Base-by-base conservation (phyloP, 2,797 vertebrate genomes). In the Anguilla obscura region DNA sequence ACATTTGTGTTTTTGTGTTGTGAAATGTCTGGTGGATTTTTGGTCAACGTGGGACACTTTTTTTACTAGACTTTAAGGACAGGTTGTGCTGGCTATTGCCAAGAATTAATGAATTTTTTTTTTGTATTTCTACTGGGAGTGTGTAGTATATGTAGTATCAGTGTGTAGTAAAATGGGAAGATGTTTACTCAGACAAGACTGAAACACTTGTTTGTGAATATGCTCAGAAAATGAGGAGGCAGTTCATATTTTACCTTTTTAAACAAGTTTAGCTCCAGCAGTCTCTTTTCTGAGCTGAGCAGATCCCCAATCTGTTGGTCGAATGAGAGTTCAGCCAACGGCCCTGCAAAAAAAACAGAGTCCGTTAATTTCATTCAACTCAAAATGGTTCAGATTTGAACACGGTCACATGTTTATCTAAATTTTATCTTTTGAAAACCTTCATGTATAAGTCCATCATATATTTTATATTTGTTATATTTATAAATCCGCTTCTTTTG, bases 221-320 rank as follows among this genome's bases (percentile, higher is more conserved):
- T 45, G 10, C 33, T 45, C 12, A 79, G 45, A 5, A n/a, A 82
- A 82, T 84, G 30, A 40, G 63, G 84, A 16, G 24, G 12, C 5
- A 36, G 83, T 24, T 52, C 16, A 18, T 71, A 40, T 40, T n/a
- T 76, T 91, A 96, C 95, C 91, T 45, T 94, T 93, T 94, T 96
- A 92, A 90, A 94, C 86, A 96, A 90, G 27, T 95, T 89, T 82
- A 96, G 91, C 91, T 96, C 95, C 90, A 95, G 85, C 84, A 95
- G 94, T 88, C 88, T 92, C 80, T 90, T 94, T 0, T 92, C 93
- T 86, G 93, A 88, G 50, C 87, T 89, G 56, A 94, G 90, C 14
- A 97, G 89, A 87, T 90, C 91, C 50, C 94, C 95, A 85, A 96
- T 94, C 86, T 93, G 95, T 85, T 92, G 93, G 90, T 96, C 93